These are phyloP conservation scores for Himalopsyche phryganea DNA, from an alignment of 1,140 invertebrate species.

Conservation along the genomic window DNA sequence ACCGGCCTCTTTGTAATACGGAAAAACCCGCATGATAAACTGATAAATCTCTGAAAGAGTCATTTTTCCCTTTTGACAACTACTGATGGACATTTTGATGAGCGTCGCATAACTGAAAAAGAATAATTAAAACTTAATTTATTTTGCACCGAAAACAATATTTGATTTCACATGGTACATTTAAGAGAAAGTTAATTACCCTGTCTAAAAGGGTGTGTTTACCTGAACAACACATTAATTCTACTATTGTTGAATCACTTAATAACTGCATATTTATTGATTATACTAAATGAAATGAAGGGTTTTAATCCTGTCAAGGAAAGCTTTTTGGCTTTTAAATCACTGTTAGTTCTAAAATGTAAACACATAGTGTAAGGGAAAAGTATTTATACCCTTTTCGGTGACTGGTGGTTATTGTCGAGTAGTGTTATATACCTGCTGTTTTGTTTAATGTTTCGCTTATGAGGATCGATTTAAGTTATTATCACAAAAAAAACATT, in stretches of 20 bases:
- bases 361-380: not conserved
- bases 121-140: constrained; percentile 2
- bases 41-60: constrained; percentile 72
- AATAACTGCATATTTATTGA: too few species aligned
- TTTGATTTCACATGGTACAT: not conserved
- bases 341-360: too few species aligned
- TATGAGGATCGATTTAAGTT: too few species aligned
- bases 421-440: too few species aligned
- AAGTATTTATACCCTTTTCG: not conserved
- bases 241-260: too few species aligned
- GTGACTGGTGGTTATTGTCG: too few species aligned
- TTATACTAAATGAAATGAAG: too few species aligned
- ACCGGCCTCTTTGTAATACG: constrained; percentile 67
- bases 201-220: not conserved
- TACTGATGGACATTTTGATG: constrained; percentile 70
- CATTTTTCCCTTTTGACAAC: constrained; percentile 68
- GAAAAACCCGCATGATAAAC: constrained; percentile 72
- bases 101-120: constrained; percentile 68
- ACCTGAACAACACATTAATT: not conserved
- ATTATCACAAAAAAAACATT: too few species aligned
- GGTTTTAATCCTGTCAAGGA: too few species aligned
- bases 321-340: too few species aligned
- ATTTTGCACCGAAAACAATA: too few species aligned
- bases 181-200: not conserved
- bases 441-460: too few species aligned